A percentile compares a stretch with the other conserved stretches of the same genome.
Conservation (phyloP, 1,140 invertebrate genomes). For the Pemphigus obesinymphae region DNA sequence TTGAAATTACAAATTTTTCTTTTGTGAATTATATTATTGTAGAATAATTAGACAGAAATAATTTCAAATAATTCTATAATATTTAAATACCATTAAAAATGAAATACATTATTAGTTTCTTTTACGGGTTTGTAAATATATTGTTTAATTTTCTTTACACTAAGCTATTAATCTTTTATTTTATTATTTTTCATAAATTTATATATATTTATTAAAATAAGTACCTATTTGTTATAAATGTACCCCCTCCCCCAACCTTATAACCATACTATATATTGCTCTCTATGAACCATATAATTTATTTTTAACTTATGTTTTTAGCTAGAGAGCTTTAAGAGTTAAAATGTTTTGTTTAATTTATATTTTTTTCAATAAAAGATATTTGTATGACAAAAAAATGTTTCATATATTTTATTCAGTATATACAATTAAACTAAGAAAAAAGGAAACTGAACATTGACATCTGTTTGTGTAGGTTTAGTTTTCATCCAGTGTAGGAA, state of each 20-base stretch:
- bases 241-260: not conserved
- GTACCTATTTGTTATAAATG: slow-evolving; percentile 2
- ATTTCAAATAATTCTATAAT: not conserved
- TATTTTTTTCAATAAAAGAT: not conserved
- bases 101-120: not conserved
- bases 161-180: slow-evolving; percentile 2
- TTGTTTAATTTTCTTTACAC: not conserved
- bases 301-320: not conserved
- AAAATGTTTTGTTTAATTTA: slow-evolving; percentile 16
- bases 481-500: too few species aligned
- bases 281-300: not conserved
- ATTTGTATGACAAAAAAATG: not conserved
- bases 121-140: not conserved
- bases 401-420: not conserved
- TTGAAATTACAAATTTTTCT: not conserved
- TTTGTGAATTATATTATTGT: not conserved
- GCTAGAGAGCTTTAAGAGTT: not conserved
- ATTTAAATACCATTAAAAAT: not conserved
- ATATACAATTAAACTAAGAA: too few species aligned
- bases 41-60: not conserved
- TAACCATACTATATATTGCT: not conserved
- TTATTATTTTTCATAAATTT: not conserved
- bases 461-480: too few species aligned
- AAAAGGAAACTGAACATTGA: too few species aligned
- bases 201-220: slow-evolving; percentile 11